These are phyloP conservation scores for Rhinoraja longicauda DNA, from an alignment of 2,797 vertebrate genomes.

Conservation along the genomic window DNA sequence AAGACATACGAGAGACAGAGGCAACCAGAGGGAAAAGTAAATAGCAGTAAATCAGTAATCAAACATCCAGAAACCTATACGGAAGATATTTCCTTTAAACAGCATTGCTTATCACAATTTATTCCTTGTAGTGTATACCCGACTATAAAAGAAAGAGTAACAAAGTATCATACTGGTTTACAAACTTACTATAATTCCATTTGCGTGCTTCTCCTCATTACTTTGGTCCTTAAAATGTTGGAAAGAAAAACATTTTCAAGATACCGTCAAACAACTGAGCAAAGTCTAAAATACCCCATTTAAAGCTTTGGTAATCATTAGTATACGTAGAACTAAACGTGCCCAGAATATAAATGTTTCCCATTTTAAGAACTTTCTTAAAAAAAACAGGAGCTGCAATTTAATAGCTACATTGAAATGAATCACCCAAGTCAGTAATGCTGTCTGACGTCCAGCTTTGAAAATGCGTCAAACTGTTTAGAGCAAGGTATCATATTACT, in stretches of 20 bases:
- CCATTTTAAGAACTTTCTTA: not conserved
- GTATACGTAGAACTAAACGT: not conserved
- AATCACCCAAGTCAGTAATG: not conserved
- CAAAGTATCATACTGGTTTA: slow-evolving; percentile 52
- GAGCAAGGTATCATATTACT: not conserved
- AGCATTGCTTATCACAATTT: not conserved
- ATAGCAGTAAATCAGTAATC: slow-evolving; percentile 16
- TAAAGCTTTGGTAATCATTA: not conserved
- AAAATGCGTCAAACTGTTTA: not conserved
- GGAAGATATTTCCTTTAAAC: not conserved
- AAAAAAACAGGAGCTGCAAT: not conserved
- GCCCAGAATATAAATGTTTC: slow-evolving; percentile 11
- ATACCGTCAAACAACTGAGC: slow-evolving; percentile 26
- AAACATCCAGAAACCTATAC: not conserved
- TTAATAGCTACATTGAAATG: not conserved
- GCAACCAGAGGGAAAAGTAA: slow-evolving; percentile 7
- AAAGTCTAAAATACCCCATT: slow-evolving; percentile 32
- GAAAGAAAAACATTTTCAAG: slow-evolving; percentile 77
- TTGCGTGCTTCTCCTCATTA: slow-evolving; percentile 98
- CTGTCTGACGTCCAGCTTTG: not conserved
- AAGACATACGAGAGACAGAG: not conserved
- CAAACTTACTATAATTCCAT: slow-evolving; percentile 99
- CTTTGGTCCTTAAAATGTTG: slow-evolving; percentile 94
- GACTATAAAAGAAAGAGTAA: slow-evolving; percentile 9
- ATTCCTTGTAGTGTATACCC: not conserved